A percentile compares a stretch with the other conserved stretches of the same genome.
Evolutionary conservation across 2,797 vertebrate genomes (phyloP).

Genomic region (Pseudochirops cupreus): DNA sequence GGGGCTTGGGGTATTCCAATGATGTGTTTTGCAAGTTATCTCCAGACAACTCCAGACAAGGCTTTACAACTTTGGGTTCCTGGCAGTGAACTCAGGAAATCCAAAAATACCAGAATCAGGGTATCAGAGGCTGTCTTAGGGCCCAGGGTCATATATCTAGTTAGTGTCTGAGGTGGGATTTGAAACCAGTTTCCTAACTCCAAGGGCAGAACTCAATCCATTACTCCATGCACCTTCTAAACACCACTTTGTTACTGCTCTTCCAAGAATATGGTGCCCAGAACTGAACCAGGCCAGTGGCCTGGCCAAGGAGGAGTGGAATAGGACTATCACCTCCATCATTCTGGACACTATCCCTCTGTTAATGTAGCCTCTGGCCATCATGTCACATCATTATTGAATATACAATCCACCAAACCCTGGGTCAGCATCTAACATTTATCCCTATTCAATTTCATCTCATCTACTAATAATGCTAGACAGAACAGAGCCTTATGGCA

Average conservation of each 20-base stretch:
- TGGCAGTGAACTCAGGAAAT: neutral
- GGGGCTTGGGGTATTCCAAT: neutral
- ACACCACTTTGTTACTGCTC: neutral
- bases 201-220: neutral
- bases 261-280: neutral
- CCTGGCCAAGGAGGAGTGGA: neutral
- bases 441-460: neutral
- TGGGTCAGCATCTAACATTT: neutral
- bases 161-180: neutral
- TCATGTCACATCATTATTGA: neutral
- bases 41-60: neutral
- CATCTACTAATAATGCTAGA: neutral
- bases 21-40: neutral
- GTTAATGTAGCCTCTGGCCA: neutral
- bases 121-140: neutral
- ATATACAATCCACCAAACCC: neutral
- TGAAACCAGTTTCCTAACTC: neutral
- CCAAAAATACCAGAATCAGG: neutral
- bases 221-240: neutral
- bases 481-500: neutral
- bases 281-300: neutral
- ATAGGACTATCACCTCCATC: neutral
- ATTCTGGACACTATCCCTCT: neutral
- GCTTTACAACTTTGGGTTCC: neutral
- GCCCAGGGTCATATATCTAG: neutral